phyloP scores from a whole-genome alignment of 2,888 invertebrate species.

The Andrena dorsata region DNA sequence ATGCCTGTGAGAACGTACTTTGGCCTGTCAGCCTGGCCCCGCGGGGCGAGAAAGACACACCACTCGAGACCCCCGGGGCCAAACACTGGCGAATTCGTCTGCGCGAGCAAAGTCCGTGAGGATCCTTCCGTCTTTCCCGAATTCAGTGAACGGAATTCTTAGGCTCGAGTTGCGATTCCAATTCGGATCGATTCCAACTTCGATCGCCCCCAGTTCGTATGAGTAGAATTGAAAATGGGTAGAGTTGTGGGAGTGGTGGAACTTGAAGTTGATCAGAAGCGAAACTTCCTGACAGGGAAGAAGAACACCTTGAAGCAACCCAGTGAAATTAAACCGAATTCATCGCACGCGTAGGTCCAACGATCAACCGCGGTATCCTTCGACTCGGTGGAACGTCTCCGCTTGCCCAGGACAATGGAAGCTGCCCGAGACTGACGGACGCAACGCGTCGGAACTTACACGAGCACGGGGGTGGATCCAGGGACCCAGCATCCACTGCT shows the following conservation, averaged over 20 bases:
- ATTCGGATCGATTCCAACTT: background rate
- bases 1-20: constrained; percentile 70
- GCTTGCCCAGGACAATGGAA: constrained; percentile 47
- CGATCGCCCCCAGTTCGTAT: no score
- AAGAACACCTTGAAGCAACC: no score
- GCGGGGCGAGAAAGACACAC: constrained; percentile 65
- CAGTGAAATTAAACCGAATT: background rate
- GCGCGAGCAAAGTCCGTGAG: constrained; percentile 32
- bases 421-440: constrained; percentile 18
- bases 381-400: constrained; percentile 19
- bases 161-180: background rate
- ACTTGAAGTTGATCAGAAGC: no score
- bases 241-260: no score
- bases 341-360: background rate
- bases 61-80: constrained; percentile 65
- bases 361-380: constrained; percentile 4
- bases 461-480: constrained; percentile 45
- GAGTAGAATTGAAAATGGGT: no score
- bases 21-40: constrained; percentile 53
- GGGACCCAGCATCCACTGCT: constrained; percentile 35
- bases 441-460: constrained; percentile 60
- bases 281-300: no score
- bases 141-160: background rate
- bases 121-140: background rate
- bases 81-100: constrained; percentile 71